Conservation (phyloP, 2,797 vertebrate genomes). For the Amblyraja radiata region DNA sequence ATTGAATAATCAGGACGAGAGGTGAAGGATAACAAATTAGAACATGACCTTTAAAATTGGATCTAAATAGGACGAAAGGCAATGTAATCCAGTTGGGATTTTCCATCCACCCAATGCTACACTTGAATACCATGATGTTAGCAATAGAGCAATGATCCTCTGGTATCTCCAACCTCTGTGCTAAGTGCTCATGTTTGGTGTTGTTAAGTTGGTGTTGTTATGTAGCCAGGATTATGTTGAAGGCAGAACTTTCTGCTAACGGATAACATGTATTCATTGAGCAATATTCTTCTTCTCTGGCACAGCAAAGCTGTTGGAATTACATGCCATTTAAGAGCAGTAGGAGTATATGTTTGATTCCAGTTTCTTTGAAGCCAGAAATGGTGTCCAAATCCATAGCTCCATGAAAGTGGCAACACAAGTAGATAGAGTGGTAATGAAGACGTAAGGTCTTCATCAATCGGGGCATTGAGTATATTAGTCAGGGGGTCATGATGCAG, state of each 20-base stretch:
- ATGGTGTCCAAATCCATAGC: too few relatives aligned
- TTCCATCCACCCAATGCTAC: neutral
- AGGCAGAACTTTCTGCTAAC: neutral
- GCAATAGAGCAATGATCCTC: neutral
- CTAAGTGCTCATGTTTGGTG: neutral
- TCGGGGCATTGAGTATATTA: too few relatives aligned
- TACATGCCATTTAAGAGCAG: neutral
- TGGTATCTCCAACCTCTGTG: neutral
- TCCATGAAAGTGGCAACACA: too few relatives aligned
- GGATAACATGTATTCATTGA: neutral
- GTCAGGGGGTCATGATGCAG: too few relatives aligned
- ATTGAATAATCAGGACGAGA: neutral
- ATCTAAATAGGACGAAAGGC: neutral
- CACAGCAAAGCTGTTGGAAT: neutral
- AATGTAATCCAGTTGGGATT: neutral
- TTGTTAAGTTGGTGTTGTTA: neutral
- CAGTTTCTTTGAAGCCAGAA: neutral
- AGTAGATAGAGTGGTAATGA: too few relatives aligned
- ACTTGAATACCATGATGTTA: neutral
- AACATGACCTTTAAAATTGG: neutral
- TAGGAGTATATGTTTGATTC: neutral
- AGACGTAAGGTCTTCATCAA: too few relatives aligned
- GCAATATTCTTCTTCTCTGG: neutral
- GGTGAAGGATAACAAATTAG: neutral
- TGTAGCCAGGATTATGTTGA: neutral